phyloP scores from a whole-genome alignment of 2,113 vertebrate species.

The Salvator merianae region DNA sequence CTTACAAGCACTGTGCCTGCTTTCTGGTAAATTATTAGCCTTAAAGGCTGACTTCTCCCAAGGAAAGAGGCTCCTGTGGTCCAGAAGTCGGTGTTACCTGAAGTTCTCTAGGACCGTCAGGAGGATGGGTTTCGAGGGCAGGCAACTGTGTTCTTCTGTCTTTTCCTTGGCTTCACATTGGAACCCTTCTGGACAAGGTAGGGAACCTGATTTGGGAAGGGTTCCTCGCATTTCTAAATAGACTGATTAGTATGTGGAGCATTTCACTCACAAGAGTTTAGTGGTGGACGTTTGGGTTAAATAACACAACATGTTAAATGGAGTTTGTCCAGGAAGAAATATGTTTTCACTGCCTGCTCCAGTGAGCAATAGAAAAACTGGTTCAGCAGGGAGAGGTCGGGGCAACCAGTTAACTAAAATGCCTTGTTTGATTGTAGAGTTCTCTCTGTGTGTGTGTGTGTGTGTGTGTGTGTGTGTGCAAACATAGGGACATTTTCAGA shows the following conservation, averaged over 20 bases:
- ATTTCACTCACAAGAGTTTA: neutral
- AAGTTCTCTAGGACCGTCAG: rapidly evolving
- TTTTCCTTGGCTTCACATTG: too few relatives aligned
- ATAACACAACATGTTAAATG: neutral
- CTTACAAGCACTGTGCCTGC: rapidly evolving
- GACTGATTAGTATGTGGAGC: neutral
- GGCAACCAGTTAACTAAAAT: neutral
- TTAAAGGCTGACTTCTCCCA: neutral
- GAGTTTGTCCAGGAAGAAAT: rapidly evolving
- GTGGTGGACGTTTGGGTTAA: neutral
- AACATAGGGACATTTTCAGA: neutral
- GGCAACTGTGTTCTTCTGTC: too few relatives aligned
- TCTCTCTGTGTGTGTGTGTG: too few relatives aligned
- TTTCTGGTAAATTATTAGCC: neutral
- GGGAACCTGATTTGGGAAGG: neutral
- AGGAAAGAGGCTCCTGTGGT: neutral
- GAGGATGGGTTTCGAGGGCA: neutral
- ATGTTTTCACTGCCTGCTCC: neutral
- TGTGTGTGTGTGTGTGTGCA: neutral
- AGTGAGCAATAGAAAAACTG: neutral
- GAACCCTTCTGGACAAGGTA: neutral
- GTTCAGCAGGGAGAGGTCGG: neutral
- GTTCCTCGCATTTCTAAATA: neutral
- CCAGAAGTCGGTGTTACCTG: rapidly evolving
- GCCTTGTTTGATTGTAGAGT: neutral